These are phyloP conservation scores for Byasa hedistus DNA, from an alignment of 2,888 invertebrate species.

Conservation along the genomic window DNA sequence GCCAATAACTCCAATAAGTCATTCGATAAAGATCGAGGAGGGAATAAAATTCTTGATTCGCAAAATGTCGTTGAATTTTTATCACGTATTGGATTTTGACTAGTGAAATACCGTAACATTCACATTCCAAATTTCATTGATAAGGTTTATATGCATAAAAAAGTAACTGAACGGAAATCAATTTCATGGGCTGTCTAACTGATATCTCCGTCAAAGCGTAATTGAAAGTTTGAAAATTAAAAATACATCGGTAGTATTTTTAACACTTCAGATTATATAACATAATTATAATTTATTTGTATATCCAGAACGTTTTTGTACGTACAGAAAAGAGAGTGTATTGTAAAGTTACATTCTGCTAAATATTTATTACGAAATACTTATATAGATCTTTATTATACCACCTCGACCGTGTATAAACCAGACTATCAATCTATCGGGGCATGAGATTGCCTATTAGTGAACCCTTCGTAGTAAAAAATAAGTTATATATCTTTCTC, in stretches of 20 bases:
- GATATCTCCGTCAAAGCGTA: no score
- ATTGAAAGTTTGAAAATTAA: no score
- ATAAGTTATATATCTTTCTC: conserved; percentile 29
- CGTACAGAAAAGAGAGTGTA: no score
- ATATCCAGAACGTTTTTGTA: no score
- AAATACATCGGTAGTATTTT: no score
- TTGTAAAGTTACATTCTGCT: not conserved
- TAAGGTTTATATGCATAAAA: not conserved
- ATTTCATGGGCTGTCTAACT: no score
- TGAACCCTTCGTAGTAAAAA: conserved; percentile 45
- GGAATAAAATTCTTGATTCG: not conserved
- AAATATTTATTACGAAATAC: not conserved
- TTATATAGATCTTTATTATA: conserved; percentile 28
- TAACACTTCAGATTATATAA: no score
- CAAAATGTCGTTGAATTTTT: conserved; percentile 1
- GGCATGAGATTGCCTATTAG: conserved; percentile 68
- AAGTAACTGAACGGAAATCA: not conserved
- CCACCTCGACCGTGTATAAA: conserved; percentile 55
- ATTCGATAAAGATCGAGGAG: conserved; percentile 2
- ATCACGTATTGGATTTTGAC: not conserved
- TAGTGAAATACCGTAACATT: not conserved
- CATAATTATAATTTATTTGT: no score
- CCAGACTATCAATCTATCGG: conserved; percentile 66
- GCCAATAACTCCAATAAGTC: conserved; percentile 3
- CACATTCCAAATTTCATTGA: not conserved